Conservation (phyloP, 2,797 vertebrate species). For the Arrhamphus sclerolepis region DNA sequence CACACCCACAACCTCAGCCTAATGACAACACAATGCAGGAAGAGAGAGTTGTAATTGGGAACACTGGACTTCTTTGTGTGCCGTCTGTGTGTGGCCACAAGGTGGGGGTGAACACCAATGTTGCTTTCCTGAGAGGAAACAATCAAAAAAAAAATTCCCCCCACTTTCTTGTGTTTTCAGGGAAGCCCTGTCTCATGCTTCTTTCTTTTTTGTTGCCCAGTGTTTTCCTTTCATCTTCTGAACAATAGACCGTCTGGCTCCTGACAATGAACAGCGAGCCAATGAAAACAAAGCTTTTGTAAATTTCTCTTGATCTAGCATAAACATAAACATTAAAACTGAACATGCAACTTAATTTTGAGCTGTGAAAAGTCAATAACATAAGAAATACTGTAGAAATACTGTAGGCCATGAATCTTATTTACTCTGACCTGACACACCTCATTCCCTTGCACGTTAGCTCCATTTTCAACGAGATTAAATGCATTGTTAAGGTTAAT, state of each 20-base stretch:
- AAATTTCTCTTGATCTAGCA: neutral
- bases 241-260: constrained; percentile 1
- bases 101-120: constrained; percentile 20
- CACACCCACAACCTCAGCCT: no score
- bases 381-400: neutral
- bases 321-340: neutral
- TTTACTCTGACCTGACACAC: constrained; percentile 36
- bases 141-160: neutral
- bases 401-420: neutral
- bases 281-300: constrained; percentile 7
- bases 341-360: no score
- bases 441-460: constrained; percentile 9
- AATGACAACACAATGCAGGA: no score
- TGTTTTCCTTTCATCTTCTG: neutral
- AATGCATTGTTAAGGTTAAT: constrained; percentile 12
- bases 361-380: no score
- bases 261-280: neutral
- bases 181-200: no score
- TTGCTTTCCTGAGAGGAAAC: neutral
- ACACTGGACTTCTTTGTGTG: neutral
- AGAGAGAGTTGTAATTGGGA: no score
- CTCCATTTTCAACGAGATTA: constrained; percentile 36
- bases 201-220: no score
- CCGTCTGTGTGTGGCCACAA: constrained; percentile 20
- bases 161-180: neutral